Conservation (phyloP, 2,113 vertebrate genomes). For the Martes martes region DNA sequence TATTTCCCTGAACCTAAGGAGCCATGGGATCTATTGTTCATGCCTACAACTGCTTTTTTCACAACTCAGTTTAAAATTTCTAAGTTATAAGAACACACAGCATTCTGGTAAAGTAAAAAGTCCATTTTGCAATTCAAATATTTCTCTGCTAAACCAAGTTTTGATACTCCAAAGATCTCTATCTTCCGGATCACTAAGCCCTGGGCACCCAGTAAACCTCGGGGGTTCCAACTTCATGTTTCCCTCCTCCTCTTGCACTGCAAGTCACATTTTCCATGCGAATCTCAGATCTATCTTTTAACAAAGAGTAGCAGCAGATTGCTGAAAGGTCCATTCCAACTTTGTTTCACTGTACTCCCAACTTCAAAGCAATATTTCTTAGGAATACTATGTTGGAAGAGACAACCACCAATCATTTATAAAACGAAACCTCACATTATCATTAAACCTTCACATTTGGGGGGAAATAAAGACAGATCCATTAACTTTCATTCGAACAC, state of each 20-base stretch:
- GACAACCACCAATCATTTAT: constrained; percentile 17
- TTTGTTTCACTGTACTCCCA: neutral
- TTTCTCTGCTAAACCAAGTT: neutral
- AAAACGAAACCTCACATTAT: constrained; percentile 5
- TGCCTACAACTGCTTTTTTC: neutral
- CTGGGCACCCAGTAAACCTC: neutral
- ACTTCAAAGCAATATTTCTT: constrained; percentile 21
- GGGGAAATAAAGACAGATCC: constrained; percentile 25
- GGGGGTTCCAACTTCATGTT: neutral
- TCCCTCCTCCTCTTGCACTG: neutral
- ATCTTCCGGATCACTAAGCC: neutral
- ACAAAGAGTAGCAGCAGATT: neutral
- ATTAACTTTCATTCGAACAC: neutral
- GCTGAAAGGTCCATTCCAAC: neutral
- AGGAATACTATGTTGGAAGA: neutral
- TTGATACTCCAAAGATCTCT: neutral
- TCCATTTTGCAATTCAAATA: constrained; percentile 12
- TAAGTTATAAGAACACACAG: neutral
- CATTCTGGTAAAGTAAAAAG: constrained; percentile 25
- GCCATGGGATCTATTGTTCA: neutral
- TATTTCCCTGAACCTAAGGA: neutral
- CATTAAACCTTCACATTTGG: neutral
- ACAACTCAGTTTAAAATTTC: constrained; percentile 9
- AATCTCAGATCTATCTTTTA: neutral
- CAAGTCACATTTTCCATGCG: neutral